Base-by-base conservation (phyloP, 92 coral and sea anemone species). In the Epizoanthus rinbou region DNA sequence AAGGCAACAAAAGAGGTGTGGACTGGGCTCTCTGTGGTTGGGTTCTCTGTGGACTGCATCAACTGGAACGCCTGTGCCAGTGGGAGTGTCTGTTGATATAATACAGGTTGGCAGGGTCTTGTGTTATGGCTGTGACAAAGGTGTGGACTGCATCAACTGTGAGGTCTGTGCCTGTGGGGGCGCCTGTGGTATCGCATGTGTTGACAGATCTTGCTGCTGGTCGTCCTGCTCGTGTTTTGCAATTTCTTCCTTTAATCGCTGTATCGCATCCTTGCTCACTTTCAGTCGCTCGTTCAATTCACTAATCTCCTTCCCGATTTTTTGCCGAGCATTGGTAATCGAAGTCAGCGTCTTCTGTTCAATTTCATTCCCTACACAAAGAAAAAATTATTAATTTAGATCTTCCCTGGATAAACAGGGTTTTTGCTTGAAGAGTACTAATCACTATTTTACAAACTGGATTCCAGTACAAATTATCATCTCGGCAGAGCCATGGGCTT, bases 221-320 rank as follows among this genome's bases (percentile, higher is more conserved):
- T 95, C 98, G 19, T 89, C 98, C 76, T 93, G 97, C 79, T 95
- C 98, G 13, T 91, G 86, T 84, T 81, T 93, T 8, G 91, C 56
- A 16, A 95, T 93, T 80, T 95, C 98, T 58, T 85, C 74, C 56
- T 95, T 90, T 79, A 93, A 86, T 53, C 87, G 88, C 39, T 95
- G 98, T 19, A 95, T 93, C 47, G 98, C 93, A 58, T 89, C 94
- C 24, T 94, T 89, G 84, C 98, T 91, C 57, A 91, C 94, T 84
- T 94, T 95, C 69, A 95, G 84, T 59, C 93, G 84, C 86, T 95
- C 98, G 17, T 95, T 75, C n/a, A 95, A 80, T 71, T 95, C 94
- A 58, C 91, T 90, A 73, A 95, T 95, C 89, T 95, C 98, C 76
- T 93, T 89, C 45, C 98, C 93, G 7, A 95, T 94, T 85, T 95